A percentile compares a stretch with the other conserved stretches of the same genome.
Conservation (phyloP, 2,113 vertebrate genomes). For the Apeltes quadracus region DNA sequence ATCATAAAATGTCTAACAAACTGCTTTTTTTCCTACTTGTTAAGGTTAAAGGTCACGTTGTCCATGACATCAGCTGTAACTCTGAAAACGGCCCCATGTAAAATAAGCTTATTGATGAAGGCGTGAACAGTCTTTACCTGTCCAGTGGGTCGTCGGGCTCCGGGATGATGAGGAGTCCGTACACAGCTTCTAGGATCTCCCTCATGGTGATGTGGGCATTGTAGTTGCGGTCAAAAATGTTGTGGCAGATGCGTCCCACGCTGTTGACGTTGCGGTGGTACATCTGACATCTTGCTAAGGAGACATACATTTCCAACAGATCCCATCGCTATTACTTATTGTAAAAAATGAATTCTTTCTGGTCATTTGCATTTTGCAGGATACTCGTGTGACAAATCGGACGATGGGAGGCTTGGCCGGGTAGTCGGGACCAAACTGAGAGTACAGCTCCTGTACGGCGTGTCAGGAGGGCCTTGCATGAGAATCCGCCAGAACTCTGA, state of each 20-base stretch:
- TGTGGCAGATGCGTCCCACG: conserved; percentile 76
- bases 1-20: not conserved
- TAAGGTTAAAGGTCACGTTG: not conserved
- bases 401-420: conserved; percentile 72
- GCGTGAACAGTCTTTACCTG: conserved; percentile 45
- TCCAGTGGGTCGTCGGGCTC: conserved; percentile 75
- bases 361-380: conserved; percentile 41
- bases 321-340: not conserved
- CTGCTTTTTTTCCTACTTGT: not conserved
- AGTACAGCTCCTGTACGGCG: conserved; percentile 75
- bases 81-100: no score
- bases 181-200: conserved; percentile 71
- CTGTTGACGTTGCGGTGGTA: conserved; percentile 79
- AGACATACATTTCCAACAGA: not conserved
- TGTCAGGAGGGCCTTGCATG: conserved; percentile 75
- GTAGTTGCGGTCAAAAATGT: conserved; percentile 76
- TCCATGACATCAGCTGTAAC: no score
- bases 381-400: conserved; percentile 73
- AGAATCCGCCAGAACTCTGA: conserved; percentile 75
- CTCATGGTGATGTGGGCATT: conserved; percentile 73
- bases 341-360: not conserved
- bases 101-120: not conserved
- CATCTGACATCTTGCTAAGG: conserved; percentile 61
- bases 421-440: conserved; percentile 71
- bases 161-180: conserved; percentile 73